Percentiles rank a stretch among this genome's conserved stretches.
These are phyloP conservation scores for Camptogramma bilineatum DNA, from an alignment of 2,888 invertebrate genomes.

Conservation along the genomic window DNA sequence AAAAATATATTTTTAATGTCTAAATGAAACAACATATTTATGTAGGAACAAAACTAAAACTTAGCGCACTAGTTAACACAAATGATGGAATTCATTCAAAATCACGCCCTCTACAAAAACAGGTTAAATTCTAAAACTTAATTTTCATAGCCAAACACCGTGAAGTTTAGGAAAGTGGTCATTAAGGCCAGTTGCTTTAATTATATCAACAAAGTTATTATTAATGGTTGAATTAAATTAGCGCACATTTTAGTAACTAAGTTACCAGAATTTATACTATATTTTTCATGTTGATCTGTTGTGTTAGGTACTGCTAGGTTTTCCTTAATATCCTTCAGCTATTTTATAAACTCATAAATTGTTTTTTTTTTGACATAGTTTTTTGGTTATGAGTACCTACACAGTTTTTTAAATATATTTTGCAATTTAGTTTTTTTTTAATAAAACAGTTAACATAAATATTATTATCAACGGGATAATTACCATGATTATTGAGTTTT, in stretches of 20 bases:
- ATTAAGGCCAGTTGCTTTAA: slow-evolving; percentile 34
- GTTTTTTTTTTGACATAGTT: too few species aligned
- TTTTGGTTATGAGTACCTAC: too few species aligned
- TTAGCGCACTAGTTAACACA: slow-evolving; percentile 5
- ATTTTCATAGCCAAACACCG: slow-evolving; percentile 46
- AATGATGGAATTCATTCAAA: slow-evolving; percentile 40
- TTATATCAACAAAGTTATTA: slow-evolving; percentile 19
- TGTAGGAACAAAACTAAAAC: too few species aligned
- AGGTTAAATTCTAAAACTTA: slow-evolving; percentile 41
- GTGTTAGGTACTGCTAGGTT: too few species aligned
- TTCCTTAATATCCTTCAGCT: too few species aligned
- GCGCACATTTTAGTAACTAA: not conserved
- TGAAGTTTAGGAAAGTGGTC: slow-evolving; percentile 40
- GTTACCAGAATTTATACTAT: not conserved
- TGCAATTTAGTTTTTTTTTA: too few species aligned
- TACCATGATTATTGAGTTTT: too few species aligned
- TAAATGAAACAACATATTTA: not conserved
- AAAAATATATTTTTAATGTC: too few species aligned
- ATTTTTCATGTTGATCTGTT: not conserved
- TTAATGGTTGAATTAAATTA: slow-evolving; percentile 7
- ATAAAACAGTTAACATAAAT: too few species aligned
- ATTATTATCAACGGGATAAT: too few species aligned
- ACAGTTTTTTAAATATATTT: too few species aligned
- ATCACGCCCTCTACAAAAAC: slow-evolving; percentile 40
- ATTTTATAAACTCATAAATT: too few species aligned